Evolutionary conservation across 2,888 invertebrate species (phyloP), one percentile per base, ranked within the genome.

Genomic region (Endotricha flammealis): DNA sequence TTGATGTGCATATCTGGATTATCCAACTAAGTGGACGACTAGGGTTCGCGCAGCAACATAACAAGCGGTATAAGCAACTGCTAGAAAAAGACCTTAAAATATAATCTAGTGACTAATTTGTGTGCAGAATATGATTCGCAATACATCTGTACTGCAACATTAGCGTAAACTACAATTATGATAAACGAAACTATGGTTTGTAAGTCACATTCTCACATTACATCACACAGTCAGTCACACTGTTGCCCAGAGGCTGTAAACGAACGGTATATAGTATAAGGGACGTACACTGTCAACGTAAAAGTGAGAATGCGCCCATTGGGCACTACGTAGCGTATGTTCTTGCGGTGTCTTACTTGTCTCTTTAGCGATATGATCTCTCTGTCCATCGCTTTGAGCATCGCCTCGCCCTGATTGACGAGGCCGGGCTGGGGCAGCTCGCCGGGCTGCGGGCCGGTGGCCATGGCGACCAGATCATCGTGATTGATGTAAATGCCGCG

Each of bases 401-500:
- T 92, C 68, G 92, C 91, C 57, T 95, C 94, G 58, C 93, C 93
- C 74, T 92, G 92, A 67, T 90, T 90, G 72, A 79, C 62, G 45
- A 73, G 53, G 67, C 82, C 63, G 76, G 89, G 64, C 85, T 89
- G 63, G 48, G 72, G 57, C 33, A 85, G 68, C 61, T 87, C 88
- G 57, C 89, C 88, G 64, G 89, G 89, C 68, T 89, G 88, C 40
- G 92, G 91, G 57, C 92, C 92, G 48, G 92, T 92, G 44, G 97
- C 97, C 90, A 98, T 92, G 58, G 95, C 92, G 56, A 95, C 93
- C 78, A 98, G 91, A 89, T 98, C 98, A 83, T 98, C 98, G 86
- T 97, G 95, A 90, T 96, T 97, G 88, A 98, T 95, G 89, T 96
- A 95, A 93, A 98, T 97, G 83, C 98, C 98, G 64, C 95, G 93